Evolutionary conservation across 2,888 invertebrate genomes (phyloP).

Genomic region (Orthonevra nobilis): DNA sequence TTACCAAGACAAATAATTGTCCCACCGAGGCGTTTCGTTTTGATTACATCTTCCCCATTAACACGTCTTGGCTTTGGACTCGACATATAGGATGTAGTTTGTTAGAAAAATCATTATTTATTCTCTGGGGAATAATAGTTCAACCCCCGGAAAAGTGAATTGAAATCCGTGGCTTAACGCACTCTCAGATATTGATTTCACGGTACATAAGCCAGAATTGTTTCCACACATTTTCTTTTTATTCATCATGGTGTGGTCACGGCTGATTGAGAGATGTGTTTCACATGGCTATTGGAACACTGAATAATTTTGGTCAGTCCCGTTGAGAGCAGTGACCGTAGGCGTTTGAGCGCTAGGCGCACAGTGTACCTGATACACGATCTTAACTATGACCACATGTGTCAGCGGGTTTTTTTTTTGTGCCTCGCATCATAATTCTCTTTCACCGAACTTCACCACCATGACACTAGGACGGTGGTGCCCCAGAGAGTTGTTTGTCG

Average conservation of each 20-base stretch:
- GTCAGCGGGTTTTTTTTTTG: constrained; percentile 40
- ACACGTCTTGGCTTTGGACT: constrained; percentile 14
- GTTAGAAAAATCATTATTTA: constrained; percentile 15
- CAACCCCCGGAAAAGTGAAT: constrained; percentile 19
- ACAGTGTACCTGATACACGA: constrained; percentile 49
- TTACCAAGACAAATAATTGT: constrained; percentile 35
- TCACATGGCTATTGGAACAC: constrained; percentile 11
- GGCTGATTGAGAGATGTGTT: constrained; percentile 39
- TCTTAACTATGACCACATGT: constrained; percentile 52
- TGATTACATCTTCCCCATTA: constrained; percentile 42
- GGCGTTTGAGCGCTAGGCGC: constrained; percentile 39
- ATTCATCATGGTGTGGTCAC: constrained; percentile 27
- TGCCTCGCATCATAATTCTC: constrained; percentile 27
- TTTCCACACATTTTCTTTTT: constrained; percentile 18
- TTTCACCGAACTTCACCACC: constrained; percentile 20
- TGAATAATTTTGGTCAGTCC: constrained; percentile 13
- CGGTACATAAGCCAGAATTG: constrained; percentile 52
- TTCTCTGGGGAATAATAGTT: constrained; percentile 32
- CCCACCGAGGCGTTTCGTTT: constrained; percentile 49
- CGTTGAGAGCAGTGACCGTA: constrained; percentile 37
- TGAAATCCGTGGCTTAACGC: constrained; percentile 10
- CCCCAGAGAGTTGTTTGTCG: constrained; percentile 38
- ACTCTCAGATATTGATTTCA: constrained; percentile 55
- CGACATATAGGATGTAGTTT: constrained; percentile 1
- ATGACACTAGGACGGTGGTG: neutral